A percentile compares a stretch with the other conserved stretches of the same genome.
Evolutionary conservation across 2,113 vertebrate genomes (phyloP).

Genomic region (Xenotilapia flavipinnis): DNA sequence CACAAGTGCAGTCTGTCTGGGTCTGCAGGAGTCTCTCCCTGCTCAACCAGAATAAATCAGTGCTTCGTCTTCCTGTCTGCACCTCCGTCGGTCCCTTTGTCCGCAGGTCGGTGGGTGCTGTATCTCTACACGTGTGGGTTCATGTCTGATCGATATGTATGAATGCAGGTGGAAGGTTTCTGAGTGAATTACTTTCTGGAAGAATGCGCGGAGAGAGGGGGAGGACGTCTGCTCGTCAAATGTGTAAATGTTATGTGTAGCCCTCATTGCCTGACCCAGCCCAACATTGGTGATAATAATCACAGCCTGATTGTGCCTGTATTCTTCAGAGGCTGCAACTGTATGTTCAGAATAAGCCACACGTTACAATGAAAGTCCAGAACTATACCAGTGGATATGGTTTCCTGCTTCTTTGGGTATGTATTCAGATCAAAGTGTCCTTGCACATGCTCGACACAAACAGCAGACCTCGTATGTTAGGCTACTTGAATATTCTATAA

Average conservation of each 20-base stretch:
- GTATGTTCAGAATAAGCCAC: slow-evolving; percentile 1
- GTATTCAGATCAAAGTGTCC: background rate
- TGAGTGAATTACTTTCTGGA: slow-evolving; percentile 44
- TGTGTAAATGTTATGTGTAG: slow-evolving; percentile 18
- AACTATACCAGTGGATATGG: background rate
- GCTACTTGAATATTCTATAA: background rate
- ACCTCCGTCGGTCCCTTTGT: background rate
- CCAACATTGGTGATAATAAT: slow-evolving; percentile 43
- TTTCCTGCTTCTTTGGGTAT: slow-evolving; percentile 7
- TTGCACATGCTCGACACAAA: background rate
- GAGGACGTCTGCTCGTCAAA: slow-evolving; percentile 49
- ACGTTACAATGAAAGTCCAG: background rate
- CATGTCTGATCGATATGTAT: slow-evolving; percentile 50
- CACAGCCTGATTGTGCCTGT: slow-evolving; percentile 21
- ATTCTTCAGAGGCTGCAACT: background rate
- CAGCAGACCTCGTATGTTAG: background rate
- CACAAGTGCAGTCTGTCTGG: slow-evolving; percentile 34
- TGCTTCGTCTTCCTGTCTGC: background rate
- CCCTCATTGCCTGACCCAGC: slow-evolving; percentile 9
- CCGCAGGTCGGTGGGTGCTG: background rate
- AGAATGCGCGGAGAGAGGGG: slow-evolving; percentile 36
- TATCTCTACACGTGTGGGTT: background rate
- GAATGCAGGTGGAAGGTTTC: slow-evolving; percentile 39
- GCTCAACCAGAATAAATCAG: slow-evolving; percentile 11
- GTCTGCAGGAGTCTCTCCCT: slow-evolving; percentile 14